These are phyloP conservation scores for Takifugu rubripes DNA, from an alignment of 2,797 vertebrate species.

Conservation along the genomic window DNA sequence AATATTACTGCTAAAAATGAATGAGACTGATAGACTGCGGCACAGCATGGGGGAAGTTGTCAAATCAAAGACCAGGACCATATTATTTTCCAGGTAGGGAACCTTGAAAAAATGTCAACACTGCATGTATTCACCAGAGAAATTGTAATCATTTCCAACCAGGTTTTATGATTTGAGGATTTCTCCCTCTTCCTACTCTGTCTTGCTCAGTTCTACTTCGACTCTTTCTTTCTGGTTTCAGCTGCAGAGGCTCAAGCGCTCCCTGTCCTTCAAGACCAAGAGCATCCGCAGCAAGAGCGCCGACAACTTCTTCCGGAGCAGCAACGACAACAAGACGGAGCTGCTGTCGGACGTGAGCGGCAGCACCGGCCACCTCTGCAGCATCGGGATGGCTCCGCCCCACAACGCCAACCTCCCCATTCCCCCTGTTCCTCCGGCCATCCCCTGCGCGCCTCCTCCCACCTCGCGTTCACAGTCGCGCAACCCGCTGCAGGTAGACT, in stretches of 20 bases:
- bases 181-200: background rate
- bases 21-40: slow-evolving; percentile 56
- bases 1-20: slow-evolving; percentile 43
- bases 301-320: slow-evolving; percentile 94
- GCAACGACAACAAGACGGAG: slow-evolving; percentile 84
- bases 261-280: slow-evolving; percentile 98
- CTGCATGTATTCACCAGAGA: background rate
- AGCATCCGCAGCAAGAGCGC: slow-evolving; percentile 97
- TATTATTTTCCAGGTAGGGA: slow-evolving; percentile 48
- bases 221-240: slow-evolving; percentile 55
- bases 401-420: slow-evolving; percentile 73
- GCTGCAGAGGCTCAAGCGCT: slow-evolving; percentile 96
- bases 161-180: background rate
- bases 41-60: slow-evolving; percentile 37
- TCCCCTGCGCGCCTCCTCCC: slow-evolving; percentile 73
- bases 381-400: slow-evolving; percentile 69
- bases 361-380: slow-evolving; percentile 82
- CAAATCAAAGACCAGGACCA: slow-evolving; percentile 38
- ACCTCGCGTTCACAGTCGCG: slow-evolving; percentile 81
- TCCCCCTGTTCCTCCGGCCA: slow-evolving; percentile 71
- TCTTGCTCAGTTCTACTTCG: slow-evolving; percentile 1
- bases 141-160: slow-evolving; percentile 2
- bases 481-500: slow-evolving; percentile 77
- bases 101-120: background rate
- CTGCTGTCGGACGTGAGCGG: slow-evolving; percentile 85